A percentile compares a stretch with the other conserved stretches of the same genome.
Conservation (phyloP, 2,797 vertebrate species). For the Anguilla megastoma region DNA sequence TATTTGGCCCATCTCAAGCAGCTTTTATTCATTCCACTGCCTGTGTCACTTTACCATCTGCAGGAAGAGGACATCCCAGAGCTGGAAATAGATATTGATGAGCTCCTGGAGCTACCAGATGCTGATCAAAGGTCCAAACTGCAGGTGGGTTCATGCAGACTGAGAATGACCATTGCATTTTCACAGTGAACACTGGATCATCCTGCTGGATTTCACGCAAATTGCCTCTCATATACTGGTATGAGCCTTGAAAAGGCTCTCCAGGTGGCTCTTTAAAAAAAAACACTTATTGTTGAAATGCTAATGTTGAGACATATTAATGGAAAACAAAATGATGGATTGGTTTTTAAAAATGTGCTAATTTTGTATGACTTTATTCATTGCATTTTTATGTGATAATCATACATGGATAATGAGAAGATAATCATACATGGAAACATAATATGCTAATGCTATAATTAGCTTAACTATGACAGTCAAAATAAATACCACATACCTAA, state of each 20-base stretch:
- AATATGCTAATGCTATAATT: too few species aligned
- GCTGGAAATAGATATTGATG: constrained; percentile 93
- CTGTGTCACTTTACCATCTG: background rate
- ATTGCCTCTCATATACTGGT: background rate
- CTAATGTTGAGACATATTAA: too few species aligned
- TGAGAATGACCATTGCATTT: background rate
- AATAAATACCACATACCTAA: background rate
- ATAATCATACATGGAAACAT: too few species aligned
- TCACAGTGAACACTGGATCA: background rate
- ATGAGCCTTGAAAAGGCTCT: background rate
- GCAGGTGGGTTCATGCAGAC: constrained; percentile 68
- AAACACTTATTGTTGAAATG: too few species aligned
- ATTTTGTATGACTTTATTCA: background rate
- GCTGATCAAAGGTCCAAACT: constrained; percentile 87
- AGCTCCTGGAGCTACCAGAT: constrained; percentile 86
- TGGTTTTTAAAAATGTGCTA: too few species aligned
- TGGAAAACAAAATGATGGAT: too few species aligned
- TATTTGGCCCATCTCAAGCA: background rate
- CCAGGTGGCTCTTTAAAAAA: too few species aligned
- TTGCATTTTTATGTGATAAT: background rate
- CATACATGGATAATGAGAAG: too few species aligned
- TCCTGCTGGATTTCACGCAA: background rate
- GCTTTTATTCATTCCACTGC: background rate
- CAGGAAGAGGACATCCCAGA: constrained; percentile 82
- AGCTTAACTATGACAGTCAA: background rate